Percentiles rank a stretch among this genome's conserved stretches.
These are phyloP conservation scores for Sarcoramphus papa DNA, from an alignment of 2,797 vertebrate genomes.

Conservation along the genomic window DNA sequence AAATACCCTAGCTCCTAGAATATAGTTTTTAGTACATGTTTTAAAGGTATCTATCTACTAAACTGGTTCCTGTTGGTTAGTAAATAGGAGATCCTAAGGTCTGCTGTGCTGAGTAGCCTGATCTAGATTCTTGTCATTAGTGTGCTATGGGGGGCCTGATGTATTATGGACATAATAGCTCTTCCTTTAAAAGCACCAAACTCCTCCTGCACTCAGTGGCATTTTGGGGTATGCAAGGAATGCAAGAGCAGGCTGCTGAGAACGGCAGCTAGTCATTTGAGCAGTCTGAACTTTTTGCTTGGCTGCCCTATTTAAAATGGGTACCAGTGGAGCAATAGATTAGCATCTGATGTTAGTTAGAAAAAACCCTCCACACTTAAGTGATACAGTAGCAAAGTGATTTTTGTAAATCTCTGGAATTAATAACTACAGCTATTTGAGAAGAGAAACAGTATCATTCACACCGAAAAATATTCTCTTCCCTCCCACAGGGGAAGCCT, in stretches of 20 bases:
- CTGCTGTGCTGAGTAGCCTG: background rate
- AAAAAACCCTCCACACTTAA: conserved; percentile 25
- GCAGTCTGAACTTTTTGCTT: conserved; percentile 7
- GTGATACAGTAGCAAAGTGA: conserved; percentile 39
- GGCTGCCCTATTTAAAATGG: conserved; percentile 41
- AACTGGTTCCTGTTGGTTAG: background rate
- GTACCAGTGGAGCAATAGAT: conserved; percentile 20
- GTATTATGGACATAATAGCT: background rate
- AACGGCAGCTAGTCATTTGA: background rate
- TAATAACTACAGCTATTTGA: conserved; percentile 65
- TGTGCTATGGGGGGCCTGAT: background rate
- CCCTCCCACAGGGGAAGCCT: conserved; percentile 65
- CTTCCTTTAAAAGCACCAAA: background rate
- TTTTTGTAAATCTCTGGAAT: conserved; percentile 59
- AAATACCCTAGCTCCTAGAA: background rate
- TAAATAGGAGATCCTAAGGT: background rate
- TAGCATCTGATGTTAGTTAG: conserved; percentile 9
- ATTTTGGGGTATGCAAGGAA: conserved; percentile 16
- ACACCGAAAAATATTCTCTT: conserved; percentile 70
- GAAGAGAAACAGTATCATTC: conserved; percentile 69
- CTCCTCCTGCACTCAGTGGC: background rate
- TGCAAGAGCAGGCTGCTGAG: background rate
- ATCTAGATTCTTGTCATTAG: background rate
- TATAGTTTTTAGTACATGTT: rapidly evolving
- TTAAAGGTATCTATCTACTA: background rate